These are phyloP conservation scores for Piezodorus guildinii DNA, from an alignment of 1,140 invertebrate species.

Conservation along the genomic window DNA sequence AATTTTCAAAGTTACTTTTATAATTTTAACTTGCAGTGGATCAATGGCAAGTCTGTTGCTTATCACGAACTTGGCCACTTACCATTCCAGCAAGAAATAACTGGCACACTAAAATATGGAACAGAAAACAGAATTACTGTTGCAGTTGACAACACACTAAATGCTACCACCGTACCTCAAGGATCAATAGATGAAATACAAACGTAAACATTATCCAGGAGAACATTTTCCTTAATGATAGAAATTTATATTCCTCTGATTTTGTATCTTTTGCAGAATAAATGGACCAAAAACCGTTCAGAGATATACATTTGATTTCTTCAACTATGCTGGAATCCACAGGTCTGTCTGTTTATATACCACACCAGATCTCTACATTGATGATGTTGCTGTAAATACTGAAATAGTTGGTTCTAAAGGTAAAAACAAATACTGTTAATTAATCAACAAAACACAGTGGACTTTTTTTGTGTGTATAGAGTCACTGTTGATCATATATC, in stretches of 20 bases:
- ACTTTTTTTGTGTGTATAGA: too few relatives aligned
- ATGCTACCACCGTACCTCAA: constrained; percentile 72
- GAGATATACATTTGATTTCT: constrained; percentile 87
- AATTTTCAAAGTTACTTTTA: too few relatives aligned
- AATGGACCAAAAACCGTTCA: constrained; percentile 56
- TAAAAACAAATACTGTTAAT: too few relatives aligned
- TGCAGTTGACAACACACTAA: constrained; percentile 85
- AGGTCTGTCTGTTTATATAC: constrained; percentile 79
- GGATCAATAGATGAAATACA: constrained; percentile 50
- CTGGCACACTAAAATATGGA: constrained; percentile 50
- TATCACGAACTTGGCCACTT: constrained; percentile 89
- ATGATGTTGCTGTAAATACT: constrained; percentile 73
- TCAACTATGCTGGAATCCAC: constrained; percentile 96
- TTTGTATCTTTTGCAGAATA: constrained; percentile 40
- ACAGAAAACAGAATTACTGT: constrained; percentile 74
- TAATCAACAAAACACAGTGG: too few relatives aligned
- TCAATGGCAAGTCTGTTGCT: constrained; percentile 69
- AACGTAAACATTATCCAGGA: constrained; percentile 33
- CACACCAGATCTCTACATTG: constrained; percentile 70
- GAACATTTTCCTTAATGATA: too few relatives aligned
- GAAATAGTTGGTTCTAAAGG: constrained; percentile 35
- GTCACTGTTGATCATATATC: neutral
- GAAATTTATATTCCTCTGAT: neutral
- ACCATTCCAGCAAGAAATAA: constrained; percentile 85
- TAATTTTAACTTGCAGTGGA: constrained; percentile 49